Evolutionary conservation across 2,888 invertebrate genomes (phyloP).

Genomic region (Cryptocephalus moraei): DNA sequence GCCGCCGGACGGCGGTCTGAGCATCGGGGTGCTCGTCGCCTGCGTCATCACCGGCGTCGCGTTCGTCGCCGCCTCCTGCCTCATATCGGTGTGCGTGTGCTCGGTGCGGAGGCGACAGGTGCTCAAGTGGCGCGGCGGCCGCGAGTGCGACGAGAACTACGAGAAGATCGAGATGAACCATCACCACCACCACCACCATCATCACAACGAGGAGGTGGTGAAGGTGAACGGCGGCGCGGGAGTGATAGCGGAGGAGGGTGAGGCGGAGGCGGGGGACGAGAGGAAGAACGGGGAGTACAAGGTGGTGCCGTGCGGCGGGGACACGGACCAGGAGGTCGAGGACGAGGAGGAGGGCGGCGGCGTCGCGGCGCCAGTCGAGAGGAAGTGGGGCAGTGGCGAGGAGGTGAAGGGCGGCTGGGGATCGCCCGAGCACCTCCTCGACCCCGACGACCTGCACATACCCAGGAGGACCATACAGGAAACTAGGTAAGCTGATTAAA

Average conservation of each 20-base stretch:
- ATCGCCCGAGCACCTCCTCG: constrained; percentile 24
- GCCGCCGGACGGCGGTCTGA: constrained; percentile 48
- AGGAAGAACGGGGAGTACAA: constrained; percentile 60
- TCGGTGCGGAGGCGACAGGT: constrained; percentile 51
- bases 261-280: constrained; percentile 31
- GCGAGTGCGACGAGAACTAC: constrained; percentile 52
- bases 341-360: constrained; percentile 47
- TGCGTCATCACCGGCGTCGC: constrained; percentile 58
- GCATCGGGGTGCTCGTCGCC: constrained; percentile 52
- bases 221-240: constrained; percentile 24
- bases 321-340: constrained; percentile 50
- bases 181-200: background rate
- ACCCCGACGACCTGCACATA: constrained; percentile 42
- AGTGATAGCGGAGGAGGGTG: constrained; percentile 17
- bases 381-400: constrained; percentile 32
- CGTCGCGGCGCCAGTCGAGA: constrained; percentile 19
- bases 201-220: constrained; percentile 26
- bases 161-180: constrained; percentile 71
- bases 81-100: constrained; percentile 55
- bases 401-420: constrained; percentile 23
- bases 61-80: constrained; percentile 55
- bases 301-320: constrained; percentile 48
- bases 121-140: constrained; percentile 41
- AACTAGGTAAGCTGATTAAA: constrained; percentile 41
- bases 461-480: constrained; percentile 45